phyloP scores from a whole-genome alignment of 2,888 invertebrate species.

The Eubasilissa splendida region DNA sequence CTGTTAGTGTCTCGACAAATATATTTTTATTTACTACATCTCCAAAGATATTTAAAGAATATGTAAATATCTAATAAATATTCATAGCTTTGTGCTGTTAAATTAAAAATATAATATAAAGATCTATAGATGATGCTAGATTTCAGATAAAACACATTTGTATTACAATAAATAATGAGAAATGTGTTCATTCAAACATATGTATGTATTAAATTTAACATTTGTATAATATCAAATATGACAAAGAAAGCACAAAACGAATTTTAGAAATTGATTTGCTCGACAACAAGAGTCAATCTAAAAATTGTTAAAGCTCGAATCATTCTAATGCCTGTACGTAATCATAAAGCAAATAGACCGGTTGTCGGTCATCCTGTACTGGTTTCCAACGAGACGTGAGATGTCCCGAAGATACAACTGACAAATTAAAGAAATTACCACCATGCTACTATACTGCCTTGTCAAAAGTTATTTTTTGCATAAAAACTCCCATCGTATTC shows the following conservation, averaged over 20 bases:
- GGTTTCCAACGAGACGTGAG: background rate
- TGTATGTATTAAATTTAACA: conserved; percentile 46
- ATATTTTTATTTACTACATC: conserved; percentile 12
- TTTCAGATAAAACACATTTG: conserved; percentile 40
- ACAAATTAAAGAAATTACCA: too few relatives aligned
- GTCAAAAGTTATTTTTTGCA: too few relatives aligned
- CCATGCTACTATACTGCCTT: too few relatives aligned
- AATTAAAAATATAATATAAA: conserved; percentile 29
- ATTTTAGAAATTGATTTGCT: conserved; percentile 22
- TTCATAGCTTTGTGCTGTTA: conserved; percentile 24
- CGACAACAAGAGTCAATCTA: background rate
- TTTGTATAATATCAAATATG: conserved; percentile 31
- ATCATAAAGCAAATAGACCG: too few relatives aligned
- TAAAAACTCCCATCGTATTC: too few relatives aligned
- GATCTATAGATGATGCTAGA: conserved; percentile 37
- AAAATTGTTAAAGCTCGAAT: too few relatives aligned
- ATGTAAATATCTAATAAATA: conserved; percentile 33
- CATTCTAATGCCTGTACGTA: too few relatives aligned
- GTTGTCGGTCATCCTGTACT: too few relatives aligned
- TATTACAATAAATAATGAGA: conserved; percentile 40
- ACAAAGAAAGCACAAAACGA: conserved; percentile 17
- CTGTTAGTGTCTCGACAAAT: too few relatives aligned
- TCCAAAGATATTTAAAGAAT: conserved; percentile 28
- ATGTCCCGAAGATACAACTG: background rate
- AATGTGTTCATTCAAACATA: conserved; percentile 45